Percentiles rank a stretch among this genome's conserved stretches.
Evolutionary conservation across 2,113 vertebrate genomes (phyloP).

Genomic region (Nematolebias whitei): DNA sequence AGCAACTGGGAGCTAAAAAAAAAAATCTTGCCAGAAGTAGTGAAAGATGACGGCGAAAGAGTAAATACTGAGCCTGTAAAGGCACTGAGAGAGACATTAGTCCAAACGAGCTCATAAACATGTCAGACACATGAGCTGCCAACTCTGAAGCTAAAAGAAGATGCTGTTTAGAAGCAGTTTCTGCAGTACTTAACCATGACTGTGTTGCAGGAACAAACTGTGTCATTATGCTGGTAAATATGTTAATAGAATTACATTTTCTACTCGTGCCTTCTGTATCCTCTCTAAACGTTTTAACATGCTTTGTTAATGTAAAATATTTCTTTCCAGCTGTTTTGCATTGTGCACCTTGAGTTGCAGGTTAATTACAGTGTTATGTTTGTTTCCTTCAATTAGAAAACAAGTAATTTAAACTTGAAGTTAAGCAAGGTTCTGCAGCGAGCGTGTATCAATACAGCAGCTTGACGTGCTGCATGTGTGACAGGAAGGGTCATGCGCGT

Average conservation of each 20-base stretch:
- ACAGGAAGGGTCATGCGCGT: slow-evolving; percentile 10
- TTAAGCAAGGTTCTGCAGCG: slow-evolving; percentile 8
- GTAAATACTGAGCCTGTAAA: slow-evolving; percentile 27
- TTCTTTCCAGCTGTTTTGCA: slow-evolving; percentile 3
- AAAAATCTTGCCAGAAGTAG: neutral
- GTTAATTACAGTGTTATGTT: neutral
- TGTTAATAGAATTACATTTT: slow-evolving; percentile 29
- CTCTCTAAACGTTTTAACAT: slow-evolving; percentile 15
- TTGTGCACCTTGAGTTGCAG: neutral
- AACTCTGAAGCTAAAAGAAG: slow-evolving; percentile 26
- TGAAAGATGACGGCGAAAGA: slow-evolving; percentile 12
- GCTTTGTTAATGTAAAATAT: slow-evolving; percentile 17
- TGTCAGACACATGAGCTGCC: slow-evolving; percentile 41
- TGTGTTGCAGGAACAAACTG: slow-evolving; percentile 19
- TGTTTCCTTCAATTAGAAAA: neutral
- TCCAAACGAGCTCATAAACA: slow-evolving; percentile 52
- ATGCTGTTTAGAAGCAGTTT: slow-evolving; percentile 33
- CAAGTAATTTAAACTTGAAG: slow-evolving; percentile 25
- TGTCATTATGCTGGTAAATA: slow-evolving; percentile 17
- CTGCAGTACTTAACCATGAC: slow-evolving; percentile 6
- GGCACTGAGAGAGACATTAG: slow-evolving; percentile 26
- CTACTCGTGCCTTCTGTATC: slow-evolving; percentile 10
- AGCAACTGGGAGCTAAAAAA: neutral
- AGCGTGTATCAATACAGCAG: slow-evolving; percentile 13
- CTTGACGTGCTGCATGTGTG: slow-evolving; percentile 31